Base-by-base conservation (phyloP, 1,140 invertebrate genomes). In the Wasmannia auropunctata region DNA sequence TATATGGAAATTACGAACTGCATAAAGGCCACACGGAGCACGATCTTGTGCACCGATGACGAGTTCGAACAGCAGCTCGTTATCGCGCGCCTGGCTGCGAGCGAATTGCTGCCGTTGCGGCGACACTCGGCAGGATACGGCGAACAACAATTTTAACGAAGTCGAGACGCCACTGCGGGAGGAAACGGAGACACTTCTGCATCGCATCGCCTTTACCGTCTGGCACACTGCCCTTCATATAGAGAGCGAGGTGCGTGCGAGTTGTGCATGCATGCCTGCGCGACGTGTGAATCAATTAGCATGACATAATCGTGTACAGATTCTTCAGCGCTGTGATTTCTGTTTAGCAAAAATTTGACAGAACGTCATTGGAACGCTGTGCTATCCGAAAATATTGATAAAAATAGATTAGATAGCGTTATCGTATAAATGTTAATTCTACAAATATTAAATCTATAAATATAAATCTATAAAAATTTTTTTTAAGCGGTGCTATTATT, bases 221-320 rank as follows among this genome's bases (percentile, higher is more conserved):
- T 96, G 96, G 96, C 96, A 96, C 90, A 96, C 96, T 69, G 96
- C 96, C 19, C 95, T 96, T 81, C 95, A 96, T 90, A 95, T 96
- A 67, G 95, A 96, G 92, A 95, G 95, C 90, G 94, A 95, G 93
- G 94, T 94, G 91, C 81, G 92, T 91, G 86, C 37, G 62, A 80
- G 43, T 67, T 25, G 8, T 11, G 25, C 37, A 22, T 56, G 79
- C 28, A 25, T 28, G 63, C 65, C 25, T 5, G 86, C 60, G 22
- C 28, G 46, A 56, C 11, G 49, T 34, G 49, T 16, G 46, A 51
- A 40, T 6, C 16, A 54, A 69, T 69, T 69, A 14, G 11, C 19
- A 46, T 16, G 14, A 19, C 2, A 16, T 16, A 77, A 46, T n/a
- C 10, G 5, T 77, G 8, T 60, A 11, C 22, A 10, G 31, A 51